Conservation (phyloP, 2,797 vertebrate genomes). For the Salarias fasciatus region DNA sequence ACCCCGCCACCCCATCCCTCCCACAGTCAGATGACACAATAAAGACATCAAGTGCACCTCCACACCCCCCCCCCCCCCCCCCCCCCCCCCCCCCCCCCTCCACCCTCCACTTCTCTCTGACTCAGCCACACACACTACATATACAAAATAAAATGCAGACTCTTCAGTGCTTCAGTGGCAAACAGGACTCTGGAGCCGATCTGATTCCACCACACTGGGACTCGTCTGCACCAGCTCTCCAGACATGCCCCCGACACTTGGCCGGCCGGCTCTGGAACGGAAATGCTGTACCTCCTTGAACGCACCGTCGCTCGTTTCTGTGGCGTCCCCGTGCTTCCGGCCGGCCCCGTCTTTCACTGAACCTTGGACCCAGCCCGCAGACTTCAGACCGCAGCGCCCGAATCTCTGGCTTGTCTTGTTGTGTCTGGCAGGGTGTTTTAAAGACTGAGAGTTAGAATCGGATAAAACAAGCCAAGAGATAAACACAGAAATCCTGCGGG, state of each 20-base stretch:
- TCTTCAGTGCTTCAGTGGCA: background rate
- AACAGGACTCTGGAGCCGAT: constrained; percentile 2
- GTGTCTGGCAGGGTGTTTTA: constrained; percentile 42
- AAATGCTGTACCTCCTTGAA: constrained; percentile 42
- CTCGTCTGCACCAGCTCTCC: constrained; percentile 7
- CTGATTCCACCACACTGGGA: constrained; percentile 7
- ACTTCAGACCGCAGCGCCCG: constrained; percentile 39
- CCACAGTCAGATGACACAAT: constrained; percentile 63
- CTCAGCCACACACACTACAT: constrained; percentile 8
- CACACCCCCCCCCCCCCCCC: background rate
- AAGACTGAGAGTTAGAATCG: constrained; percentile 38
- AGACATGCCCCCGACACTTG: constrained; percentile 19
- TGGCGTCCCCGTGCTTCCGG: constrained; percentile 29
- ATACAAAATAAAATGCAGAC: constrained; percentile 1
- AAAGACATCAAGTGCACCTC: constrained; percentile 72
- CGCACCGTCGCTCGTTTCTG: constrained; percentile 43
- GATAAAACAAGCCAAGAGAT: constrained; percentile 38
- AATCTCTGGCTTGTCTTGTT: constrained; percentile 42
- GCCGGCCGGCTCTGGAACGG: constrained; percentile 14
- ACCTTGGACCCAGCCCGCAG: constrained; percentile 39
- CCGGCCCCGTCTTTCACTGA: constrained; percentile 27
- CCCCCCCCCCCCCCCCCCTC: too few relatives aligned
- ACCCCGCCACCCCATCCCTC: constrained; percentile 9
- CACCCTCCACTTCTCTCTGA: constrained; percentile 11
- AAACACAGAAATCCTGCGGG: constrained; percentile 43